Evolutionary conservation across 2,888 invertebrate species (phyloP).

Genomic region (Unio delphinus): DNA sequence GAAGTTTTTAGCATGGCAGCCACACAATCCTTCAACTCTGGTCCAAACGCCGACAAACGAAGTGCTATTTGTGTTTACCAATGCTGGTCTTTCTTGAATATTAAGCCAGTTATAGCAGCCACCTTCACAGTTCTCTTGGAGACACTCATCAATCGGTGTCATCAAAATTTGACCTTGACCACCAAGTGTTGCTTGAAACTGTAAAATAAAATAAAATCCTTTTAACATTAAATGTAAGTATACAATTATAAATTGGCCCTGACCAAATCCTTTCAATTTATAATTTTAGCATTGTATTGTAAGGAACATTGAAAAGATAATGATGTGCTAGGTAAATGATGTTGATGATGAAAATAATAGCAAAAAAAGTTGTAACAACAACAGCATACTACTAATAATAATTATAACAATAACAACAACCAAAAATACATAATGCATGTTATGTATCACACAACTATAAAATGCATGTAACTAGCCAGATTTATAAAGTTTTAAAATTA

Average conservation of each 20-base stretch:
- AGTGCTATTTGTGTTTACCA: slow-evolving; percentile 97
- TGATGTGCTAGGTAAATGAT: no score
- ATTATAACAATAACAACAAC: no score
- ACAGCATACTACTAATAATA: no score
- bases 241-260: not conserved
- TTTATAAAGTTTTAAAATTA: no score
- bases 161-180: slow-evolving; percentile 93
- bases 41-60: slow-evolving; percentile 96
- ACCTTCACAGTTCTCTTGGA: slow-evolving; percentile 74
- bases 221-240: not conserved
- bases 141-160: slow-evolving; percentile 87
- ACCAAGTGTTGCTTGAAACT: slow-evolving; percentile 91
- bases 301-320: no score
- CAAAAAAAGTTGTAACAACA: no score
- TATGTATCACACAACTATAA: no score
- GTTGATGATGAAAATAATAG: no score
- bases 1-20: slow-evolving; percentile 76
- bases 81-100: slow-evolving; percentile 69
- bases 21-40: slow-evolving; percentile 87
- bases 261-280: not conserved
- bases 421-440: no score
- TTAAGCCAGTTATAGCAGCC: slow-evolving; percentile 95
- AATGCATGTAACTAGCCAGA: no score
- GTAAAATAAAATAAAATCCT: slow-evolving; percentile 18
- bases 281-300: no score